These are phyloP conservation scores for Cryptotermes secundus DNA, from an alignment of 1,140 invertebrate species.

Conservation along the genomic window DNA sequence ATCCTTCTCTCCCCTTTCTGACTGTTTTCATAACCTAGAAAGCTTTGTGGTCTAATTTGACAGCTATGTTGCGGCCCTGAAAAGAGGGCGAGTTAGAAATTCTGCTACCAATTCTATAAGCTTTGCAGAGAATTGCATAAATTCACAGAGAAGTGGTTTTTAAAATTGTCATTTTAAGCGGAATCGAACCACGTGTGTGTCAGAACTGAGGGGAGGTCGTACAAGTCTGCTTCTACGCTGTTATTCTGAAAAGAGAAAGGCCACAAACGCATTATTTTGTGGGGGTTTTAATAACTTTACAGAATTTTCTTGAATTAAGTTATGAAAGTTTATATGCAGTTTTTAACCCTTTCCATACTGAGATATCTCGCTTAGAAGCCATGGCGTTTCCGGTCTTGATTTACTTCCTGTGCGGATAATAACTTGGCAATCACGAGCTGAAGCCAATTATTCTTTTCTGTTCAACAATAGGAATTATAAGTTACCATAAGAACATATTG, in stretches of 20 bases:
- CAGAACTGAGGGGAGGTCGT: background rate
- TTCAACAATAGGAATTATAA: too few relatives aligned
- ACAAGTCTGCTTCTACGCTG: background rate
- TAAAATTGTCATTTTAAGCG: background rate
- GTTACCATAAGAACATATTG: too few relatives aligned
- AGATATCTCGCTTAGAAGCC: too few relatives aligned
- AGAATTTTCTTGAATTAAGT: too few relatives aligned
- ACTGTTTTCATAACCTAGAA: constrained; percentile 3
- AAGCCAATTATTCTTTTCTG: too few relatives aligned
- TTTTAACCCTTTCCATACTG: too few relatives aligned
- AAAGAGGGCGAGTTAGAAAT: background rate
- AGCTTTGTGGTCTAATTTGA: background rate
- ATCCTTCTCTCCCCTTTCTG: background rate
- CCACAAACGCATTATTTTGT: background rate
- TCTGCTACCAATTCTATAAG: background rate
- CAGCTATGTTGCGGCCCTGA: background rate
- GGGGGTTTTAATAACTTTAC: background rate
- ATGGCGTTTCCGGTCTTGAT: too few relatives aligned
- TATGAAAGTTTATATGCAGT: too few relatives aligned
- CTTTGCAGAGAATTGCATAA: background rate
- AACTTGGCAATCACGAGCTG: too few relatives aligned
- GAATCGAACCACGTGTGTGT: background rate
- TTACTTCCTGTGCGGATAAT: too few relatives aligned
- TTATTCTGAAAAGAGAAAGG: background rate
- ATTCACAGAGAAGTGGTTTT: background rate